Conservation (phyloP, 2,113 vertebrate genomes). For the Pedionomus torquatus region DNA sequence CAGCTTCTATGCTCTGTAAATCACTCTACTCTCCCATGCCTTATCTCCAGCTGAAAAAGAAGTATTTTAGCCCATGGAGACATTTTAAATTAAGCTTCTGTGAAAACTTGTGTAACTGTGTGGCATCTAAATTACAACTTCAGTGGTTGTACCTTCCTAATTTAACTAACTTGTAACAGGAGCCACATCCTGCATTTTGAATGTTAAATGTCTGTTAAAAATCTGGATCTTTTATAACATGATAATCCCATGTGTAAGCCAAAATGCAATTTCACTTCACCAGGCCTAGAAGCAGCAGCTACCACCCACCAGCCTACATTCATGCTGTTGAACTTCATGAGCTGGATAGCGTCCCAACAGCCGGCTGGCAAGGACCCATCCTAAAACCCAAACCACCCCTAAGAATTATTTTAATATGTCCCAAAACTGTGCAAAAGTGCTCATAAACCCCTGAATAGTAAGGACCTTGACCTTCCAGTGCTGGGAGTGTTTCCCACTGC, state of each 20-base stretch:
- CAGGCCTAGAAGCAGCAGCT: fast-evolving
- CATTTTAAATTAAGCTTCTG: not conserved
- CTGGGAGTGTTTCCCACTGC: fast-evolving
- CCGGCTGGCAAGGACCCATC: not conserved
- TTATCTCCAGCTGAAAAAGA: not conserved
- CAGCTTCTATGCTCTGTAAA: not conserved
- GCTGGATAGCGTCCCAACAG: fast-evolving
- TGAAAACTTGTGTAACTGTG: not conserved
- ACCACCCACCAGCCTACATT: not conserved
- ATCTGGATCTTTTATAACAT: not conserved
- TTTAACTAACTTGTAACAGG: not conserved
- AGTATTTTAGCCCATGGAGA: not conserved
- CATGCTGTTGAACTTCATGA: fast-evolving
- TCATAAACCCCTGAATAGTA: not conserved
- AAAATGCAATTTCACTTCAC: not conserved
- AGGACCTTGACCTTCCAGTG: fast-evolving
- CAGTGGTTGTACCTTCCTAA: not conserved
- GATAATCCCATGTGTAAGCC: not conserved
- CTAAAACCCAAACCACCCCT: not conserved
- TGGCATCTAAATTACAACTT: not conserved
- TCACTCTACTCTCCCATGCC: not conserved
- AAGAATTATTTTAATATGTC: not conserved
- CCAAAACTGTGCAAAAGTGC: not conserved
- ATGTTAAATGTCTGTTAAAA: not conserved
- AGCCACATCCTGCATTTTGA: not conserved